A percentile compares a stretch with the other conserved stretches of the same genome.
These are phyloP conservation scores for Macrosoma leucophasiata DNA, from an alignment of 2,888 invertebrate species.

Conservation along the genomic window DNA sequence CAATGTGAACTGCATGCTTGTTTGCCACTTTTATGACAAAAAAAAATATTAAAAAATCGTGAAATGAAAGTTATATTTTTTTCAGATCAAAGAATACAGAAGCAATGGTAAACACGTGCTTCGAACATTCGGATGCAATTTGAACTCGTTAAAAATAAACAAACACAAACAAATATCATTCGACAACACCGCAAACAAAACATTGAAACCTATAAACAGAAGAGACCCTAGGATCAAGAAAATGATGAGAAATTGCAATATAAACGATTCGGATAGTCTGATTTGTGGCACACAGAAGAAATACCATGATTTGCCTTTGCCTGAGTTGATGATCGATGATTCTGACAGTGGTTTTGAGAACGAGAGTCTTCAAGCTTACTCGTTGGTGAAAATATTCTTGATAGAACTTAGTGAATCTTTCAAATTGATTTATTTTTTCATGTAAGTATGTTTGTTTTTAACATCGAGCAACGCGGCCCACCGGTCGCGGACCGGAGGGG, in stretches of 20 bases:
- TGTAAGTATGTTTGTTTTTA: conserved; percentile 53
- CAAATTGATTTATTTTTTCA: conserved; percentile 33
- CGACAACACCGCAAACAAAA: not conserved
- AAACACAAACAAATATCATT: conserved; percentile 10
- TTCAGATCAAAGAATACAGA: not conserved
- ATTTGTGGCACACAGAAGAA: conserved; percentile 2
- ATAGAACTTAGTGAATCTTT: conserved; percentile 33
- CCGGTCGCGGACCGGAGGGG: too few species aligned
- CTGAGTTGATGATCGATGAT: too few species aligned
- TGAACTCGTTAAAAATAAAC: conserved; percentile 35
- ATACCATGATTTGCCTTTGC: too few species aligned
- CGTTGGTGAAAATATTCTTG: conserved; percentile 34
- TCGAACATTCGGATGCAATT: conserved; percentile 38
- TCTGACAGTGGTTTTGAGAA: conserved; percentile 36
- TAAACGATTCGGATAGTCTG: not conserved
- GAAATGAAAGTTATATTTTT: too few species aligned
- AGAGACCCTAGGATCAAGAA: not conserved
- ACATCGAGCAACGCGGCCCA: too few species aligned
- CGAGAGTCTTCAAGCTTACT: conserved; percentile 27
- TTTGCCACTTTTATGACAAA: too few species aligned
- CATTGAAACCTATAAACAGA: not conserved
- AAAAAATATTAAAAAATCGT: too few species aligned
- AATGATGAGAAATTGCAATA: not conserved
- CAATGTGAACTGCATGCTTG: too few species aligned
- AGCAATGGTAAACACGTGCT: conserved; percentile 29